phyloP scores from a whole-genome alignment of 2,113 vertebrate species.

The Pitta sordida region DNA sequence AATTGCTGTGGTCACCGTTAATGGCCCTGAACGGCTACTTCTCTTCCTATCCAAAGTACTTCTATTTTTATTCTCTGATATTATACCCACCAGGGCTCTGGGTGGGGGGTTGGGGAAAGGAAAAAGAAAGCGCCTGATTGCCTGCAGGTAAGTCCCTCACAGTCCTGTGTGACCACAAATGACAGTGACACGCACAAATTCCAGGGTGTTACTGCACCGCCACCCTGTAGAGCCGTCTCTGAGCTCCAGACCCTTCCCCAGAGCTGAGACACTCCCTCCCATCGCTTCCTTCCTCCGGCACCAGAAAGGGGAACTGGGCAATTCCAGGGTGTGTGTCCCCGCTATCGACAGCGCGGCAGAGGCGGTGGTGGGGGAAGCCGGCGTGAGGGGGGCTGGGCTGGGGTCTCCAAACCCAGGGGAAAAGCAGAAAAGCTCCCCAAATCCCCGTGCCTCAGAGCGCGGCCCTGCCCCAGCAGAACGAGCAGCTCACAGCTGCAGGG shows the following conservation, averaged over 20 bases:
- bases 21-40: not conserved
- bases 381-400: not conserved
- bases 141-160: not conserved
- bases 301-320: not conserved
- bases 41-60: not conserved
- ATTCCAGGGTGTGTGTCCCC: too few relatives aligned
- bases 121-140: not conserved
- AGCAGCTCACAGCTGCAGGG: not conserved
- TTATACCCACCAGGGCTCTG: not conserved
- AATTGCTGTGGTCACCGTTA: not conserved
- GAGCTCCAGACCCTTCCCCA: not conserved
- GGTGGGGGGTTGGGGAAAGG: too few relatives aligned
- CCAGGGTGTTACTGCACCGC: rapidly evolving
- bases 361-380: not conserved
- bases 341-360: not conserved
- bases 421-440: not conserved
- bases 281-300: not conserved
- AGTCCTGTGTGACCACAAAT: not conserved
- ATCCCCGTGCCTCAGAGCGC: rapidly evolving
- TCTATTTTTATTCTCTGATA: not conserved
- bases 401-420: not conserved
- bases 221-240: rapidly evolving
- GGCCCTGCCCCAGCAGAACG: not conserved
- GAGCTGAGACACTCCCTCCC: not conserved
- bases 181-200: not conserved